Evolutionary conservation across 2,797 vertebrate species (phyloP).

Genomic region (Hylomyscus alleni): DNA sequence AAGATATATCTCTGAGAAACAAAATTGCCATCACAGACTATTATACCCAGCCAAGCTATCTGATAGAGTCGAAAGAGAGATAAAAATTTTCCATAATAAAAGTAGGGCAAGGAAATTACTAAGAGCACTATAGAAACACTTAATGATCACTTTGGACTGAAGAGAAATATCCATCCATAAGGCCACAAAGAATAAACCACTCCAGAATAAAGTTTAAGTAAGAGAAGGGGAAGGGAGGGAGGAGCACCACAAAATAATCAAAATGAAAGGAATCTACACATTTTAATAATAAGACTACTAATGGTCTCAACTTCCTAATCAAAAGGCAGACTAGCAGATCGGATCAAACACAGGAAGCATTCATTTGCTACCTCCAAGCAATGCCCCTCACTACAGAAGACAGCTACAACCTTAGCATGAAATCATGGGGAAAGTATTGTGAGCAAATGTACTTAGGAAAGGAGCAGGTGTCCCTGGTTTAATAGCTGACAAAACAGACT

Average conservation of each 20-base stretch:
- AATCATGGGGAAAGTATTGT: neutral
- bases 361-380: neutral
- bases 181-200: neutral
- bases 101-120: neutral
- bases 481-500: neutral
- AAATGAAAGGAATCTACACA: neutral
- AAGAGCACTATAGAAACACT: neutral
- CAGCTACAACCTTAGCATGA: neutral
- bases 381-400: neutral
- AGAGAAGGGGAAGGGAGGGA: neutral
- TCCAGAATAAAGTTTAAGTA: neutral
- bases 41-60: neutral
- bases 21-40: neutral
- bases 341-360: neutral
- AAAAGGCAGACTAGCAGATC: neutral
- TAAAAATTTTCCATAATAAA: neutral
- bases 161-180: neutral
- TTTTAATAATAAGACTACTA: neutral
- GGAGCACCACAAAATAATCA: neutral
- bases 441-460: neutral
- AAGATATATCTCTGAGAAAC: neutral
- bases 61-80: neutral
- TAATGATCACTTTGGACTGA: neutral
- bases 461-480: neutral
- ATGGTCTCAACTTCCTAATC: neutral